Evolutionary conservation across 1,140 invertebrate species (phyloP).

Genomic region (Cataglyphis hispanica): DNA sequence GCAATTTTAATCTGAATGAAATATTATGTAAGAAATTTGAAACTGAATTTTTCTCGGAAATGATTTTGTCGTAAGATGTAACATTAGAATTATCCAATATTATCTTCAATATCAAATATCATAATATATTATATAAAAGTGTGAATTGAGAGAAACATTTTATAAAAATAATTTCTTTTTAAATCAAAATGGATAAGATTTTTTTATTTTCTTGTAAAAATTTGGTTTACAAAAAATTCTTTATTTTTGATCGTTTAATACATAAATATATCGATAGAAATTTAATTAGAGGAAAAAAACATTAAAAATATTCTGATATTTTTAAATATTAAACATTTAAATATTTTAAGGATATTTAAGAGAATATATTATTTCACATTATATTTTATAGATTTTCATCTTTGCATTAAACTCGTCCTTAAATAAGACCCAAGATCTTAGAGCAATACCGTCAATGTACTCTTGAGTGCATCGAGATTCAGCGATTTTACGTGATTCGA

Average conservation of each 20-base stretch:
- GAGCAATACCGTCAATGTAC: background rate
- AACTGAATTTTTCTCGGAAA: background rate
- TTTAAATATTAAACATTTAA: background rate
- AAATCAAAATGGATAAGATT: background rate
- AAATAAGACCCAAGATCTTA: background rate
- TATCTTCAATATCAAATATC: background rate
- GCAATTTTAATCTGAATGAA: background rate
- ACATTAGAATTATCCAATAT: background rate
- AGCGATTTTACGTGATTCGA: conserved; percentile 38
- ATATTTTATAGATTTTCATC: background rate
- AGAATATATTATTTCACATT: no score
- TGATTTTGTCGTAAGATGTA: background rate
- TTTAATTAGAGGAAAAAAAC: background rate
- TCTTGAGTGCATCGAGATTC: conserved; percentile 3
- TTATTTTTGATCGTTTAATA: background rate
- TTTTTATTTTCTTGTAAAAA: background rate
- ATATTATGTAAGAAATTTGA: background rate
- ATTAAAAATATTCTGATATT: background rate
- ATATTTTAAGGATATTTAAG: background rate
- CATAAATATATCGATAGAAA: background rate
- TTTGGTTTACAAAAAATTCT: background rate
- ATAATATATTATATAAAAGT: background rate
- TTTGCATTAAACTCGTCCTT: background rate
- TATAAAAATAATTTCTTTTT: background rate
- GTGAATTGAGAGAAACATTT: background rate